phyloP scores from a whole-genome alignment of 1,140 invertebrate genomes.

The Linepithema humile region DNA sequence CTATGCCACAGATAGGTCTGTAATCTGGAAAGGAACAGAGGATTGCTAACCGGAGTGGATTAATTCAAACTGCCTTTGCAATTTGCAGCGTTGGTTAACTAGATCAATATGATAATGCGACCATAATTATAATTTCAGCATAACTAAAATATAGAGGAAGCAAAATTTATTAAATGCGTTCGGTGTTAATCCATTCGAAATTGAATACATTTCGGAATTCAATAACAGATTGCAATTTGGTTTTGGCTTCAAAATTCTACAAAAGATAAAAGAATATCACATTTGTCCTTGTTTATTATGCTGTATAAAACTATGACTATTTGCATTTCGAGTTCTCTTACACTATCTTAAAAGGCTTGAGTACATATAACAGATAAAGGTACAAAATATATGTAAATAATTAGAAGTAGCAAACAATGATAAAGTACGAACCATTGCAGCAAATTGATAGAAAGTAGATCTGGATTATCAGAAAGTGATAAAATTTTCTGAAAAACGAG shows the following conservation, averaged over 20 bases:
- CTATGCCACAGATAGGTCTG: conserved; percentile 45
- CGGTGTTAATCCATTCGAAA: not conserved
- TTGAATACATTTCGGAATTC: not conserved
- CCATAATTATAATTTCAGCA: not conserved
- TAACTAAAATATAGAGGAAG: not conserved
- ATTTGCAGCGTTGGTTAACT: not conserved
- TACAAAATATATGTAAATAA: not conserved
- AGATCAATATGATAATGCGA: not conserved
- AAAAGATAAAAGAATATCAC: not conserved
- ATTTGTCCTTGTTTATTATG: not conserved
- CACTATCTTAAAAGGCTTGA: too few relatives aligned
- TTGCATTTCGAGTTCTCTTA: too few relatives aligned
- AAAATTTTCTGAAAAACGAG: not conserved
- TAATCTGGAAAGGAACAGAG: conserved; percentile 37
- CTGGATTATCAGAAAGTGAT: not conserved
- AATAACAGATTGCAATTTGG: not conserved
- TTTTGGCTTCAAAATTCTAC: too few relatives aligned
- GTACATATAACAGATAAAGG: too few relatives aligned
- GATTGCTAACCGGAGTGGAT: conserved; percentile 13
- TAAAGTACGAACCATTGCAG: not conserved
- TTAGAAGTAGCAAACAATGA: too few relatives aligned
- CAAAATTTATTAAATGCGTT: not conserved
- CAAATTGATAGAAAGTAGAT: not conserved
- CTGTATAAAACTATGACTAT: too few relatives aligned
- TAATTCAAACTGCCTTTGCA: conserved; percentile 3